Percentiles rank a stretch among this genome's conserved stretches.
Conservation (phyloP, 1,140 invertebrate genomes). For the Dreissena rostriformis region DNA sequence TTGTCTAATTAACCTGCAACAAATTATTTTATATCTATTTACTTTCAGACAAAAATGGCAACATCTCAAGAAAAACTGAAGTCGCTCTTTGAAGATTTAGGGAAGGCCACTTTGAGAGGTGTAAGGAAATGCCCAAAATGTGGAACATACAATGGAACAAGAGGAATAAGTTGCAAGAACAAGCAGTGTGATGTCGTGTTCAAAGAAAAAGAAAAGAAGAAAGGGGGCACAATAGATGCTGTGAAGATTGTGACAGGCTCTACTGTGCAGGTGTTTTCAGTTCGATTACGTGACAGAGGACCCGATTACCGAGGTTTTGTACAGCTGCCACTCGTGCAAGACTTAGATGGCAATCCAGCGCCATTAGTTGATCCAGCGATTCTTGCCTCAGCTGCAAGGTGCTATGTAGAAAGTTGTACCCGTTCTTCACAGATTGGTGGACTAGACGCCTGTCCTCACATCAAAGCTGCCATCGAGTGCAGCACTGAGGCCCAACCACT, state of each 20-base stretch:
- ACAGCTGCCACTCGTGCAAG: conserved; percentile 85
- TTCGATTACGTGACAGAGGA: conserved; percentile 86
- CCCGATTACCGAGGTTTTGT: conserved; percentile 90
- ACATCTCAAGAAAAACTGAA: conserved; percentile 78
- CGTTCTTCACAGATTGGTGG: conserved; percentile 65
- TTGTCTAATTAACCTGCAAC: no score
- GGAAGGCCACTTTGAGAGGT: conserved; percentile 87
- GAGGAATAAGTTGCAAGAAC: conserved; percentile 89
- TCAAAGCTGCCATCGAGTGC: conserved; percentile 87
- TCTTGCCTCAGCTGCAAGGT: conserved; percentile 83
- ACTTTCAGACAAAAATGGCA: conserved; percentile 52
- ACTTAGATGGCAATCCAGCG: conserved; percentile 81
- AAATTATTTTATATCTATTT: conserved; percentile 1
- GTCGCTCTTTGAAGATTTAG: conserved; percentile 85
- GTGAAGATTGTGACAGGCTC: conserved; percentile 87
- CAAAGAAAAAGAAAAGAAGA: conserved; percentile 86
- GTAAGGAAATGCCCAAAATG: conserved; percentile 90
- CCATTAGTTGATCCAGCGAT: conserved; percentile 81
- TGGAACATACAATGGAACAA: conserved; percentile 89
- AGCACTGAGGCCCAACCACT: conserved; percentile 86
- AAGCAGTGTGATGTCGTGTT: conserved; percentile 88
- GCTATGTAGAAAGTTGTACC: conserved; percentile 86
- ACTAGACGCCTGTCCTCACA: conserved; percentile 85
- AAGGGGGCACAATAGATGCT: conserved; percentile 85
- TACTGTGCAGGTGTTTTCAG: conserved; percentile 86